Base-by-base conservation (phyloP, 2,888 invertebrate species). In the Cerastis leucographa region DNA sequence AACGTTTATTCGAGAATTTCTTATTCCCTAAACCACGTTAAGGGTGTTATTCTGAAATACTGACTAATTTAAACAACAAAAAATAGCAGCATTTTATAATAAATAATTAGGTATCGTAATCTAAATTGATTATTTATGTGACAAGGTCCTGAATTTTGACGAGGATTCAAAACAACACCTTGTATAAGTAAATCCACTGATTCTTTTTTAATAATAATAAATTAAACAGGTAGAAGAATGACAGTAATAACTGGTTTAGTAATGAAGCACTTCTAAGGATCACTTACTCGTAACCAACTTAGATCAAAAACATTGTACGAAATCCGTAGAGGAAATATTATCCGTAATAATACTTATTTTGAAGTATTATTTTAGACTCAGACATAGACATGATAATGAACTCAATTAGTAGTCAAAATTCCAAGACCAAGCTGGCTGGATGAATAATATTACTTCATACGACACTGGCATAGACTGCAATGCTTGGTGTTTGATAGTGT, bases 401-500 rank as follows among this genome's bases (percentile, higher is more conserved):
- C n/a, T 25, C 17, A 66, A 65, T 59, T 44, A 67, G 9, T 66
- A 35, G 17, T 7, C 22, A n/a, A 74, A 74, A 74, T 74, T 46
- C 17, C 2, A 51, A 46, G 54, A 56, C 22, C 11, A 17, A 7
- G 12, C n/a, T 22, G n/a, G 17, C 22, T 49, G 35, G 14, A 42
- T 68, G 44, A 42, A 44, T 59, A 46, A 56, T 62, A 75, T 74
- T 76, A 69, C 67, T 76, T 54, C 46, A 65, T n/a, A 44, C 49
- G 69, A 65, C 29, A 35, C 35, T 44, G 40, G 22, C n/a, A 65
- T 17, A 71, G n/a, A 42, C 49, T 81, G 75, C 77, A 61, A 61
- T 56, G 72, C 72, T 62, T 42, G 66, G 29, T 65, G 54, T 83
- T 74, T 66, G 71, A 80, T 83, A 72, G 78, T 81, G 85, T 81